Evolutionary conservation across 2,797 vertebrate species (phyloP).

Genomic region (Notamacropus eugenii): DNA sequence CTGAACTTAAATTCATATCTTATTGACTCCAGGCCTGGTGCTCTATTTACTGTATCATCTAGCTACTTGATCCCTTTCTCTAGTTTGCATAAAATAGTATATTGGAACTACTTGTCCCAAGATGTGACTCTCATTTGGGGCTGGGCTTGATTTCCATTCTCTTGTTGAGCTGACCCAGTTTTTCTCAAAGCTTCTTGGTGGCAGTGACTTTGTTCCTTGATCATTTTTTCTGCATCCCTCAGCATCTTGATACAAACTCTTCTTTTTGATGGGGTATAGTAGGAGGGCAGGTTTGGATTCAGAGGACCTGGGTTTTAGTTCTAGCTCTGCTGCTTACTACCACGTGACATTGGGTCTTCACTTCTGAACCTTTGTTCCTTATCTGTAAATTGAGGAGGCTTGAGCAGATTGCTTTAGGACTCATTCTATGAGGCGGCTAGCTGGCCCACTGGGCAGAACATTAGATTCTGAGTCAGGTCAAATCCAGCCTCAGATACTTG

Average conservation of each 20-base stretch:
- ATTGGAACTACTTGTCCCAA: neutral
- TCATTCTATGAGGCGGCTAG: neutral
- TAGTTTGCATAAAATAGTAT: neutral
- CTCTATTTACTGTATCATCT: neutral
- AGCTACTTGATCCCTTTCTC: neutral
- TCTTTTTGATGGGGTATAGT: neutral
- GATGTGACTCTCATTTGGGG: neutral
- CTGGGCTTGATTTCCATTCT: neutral
- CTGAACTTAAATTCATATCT: neutral
- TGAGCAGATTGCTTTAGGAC: neutral
- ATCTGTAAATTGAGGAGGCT: neutral
- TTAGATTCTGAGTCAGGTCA: neutral
- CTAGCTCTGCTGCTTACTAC: neutral
- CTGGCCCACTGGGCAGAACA: neutral
- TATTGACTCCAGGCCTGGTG: neutral
- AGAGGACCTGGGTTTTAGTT: neutral
- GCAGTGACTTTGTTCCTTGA: neutral
- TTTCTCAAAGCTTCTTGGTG: neutral
- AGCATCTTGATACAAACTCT: neutral
- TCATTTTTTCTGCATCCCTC: neutral
- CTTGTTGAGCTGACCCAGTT: neutral
- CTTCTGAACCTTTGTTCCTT: neutral
- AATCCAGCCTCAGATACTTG: neutral
- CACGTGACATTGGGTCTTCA: neutral
- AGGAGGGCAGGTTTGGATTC: neutral